Evolutionary conservation across 1,140 invertebrate genomes (phyloP).

Genomic region (Prorops nasuta): DNA sequence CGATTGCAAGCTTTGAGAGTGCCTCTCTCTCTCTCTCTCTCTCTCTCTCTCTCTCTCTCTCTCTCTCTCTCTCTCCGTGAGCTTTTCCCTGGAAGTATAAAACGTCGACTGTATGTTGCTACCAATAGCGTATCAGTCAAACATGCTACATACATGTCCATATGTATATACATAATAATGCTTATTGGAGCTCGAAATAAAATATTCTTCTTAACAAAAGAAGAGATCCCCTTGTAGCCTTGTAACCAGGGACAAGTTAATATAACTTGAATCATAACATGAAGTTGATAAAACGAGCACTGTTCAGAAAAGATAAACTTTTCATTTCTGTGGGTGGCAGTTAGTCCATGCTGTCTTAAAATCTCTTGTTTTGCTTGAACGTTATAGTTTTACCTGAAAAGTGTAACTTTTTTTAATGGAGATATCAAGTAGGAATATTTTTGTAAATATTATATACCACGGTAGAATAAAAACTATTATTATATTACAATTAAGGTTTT

Average conservation of each 20-base stretch:
- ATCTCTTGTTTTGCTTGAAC: neutral
- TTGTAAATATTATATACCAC: neutral
- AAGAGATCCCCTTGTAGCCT: no score
- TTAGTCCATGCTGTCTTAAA: neutral
- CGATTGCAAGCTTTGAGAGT: neutral
- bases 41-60: neutral
- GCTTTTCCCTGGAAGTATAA: no score
- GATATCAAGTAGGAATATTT: neutral
- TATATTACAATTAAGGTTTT: no score
- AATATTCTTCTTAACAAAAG: neutral
- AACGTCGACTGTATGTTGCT: no score
- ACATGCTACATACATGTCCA: no score
- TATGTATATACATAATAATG: no score
- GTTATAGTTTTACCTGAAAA: neutral
- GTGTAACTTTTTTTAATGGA: neutral
- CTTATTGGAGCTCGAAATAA: no score
- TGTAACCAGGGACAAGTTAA: no score
- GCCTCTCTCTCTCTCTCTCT: neutral
- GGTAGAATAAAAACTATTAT: neutral
- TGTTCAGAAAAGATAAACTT: neutral
- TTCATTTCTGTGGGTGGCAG: neutral
- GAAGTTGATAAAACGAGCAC: neutral
- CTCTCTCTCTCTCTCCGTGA: neutral
- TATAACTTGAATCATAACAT: neutral
- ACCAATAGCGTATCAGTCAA: no score